These are phyloP conservation scores for Pseudomyrmex dendroicus DNA, from an alignment of 1,140 invertebrate species.

Conservation along the genomic window DNA sequence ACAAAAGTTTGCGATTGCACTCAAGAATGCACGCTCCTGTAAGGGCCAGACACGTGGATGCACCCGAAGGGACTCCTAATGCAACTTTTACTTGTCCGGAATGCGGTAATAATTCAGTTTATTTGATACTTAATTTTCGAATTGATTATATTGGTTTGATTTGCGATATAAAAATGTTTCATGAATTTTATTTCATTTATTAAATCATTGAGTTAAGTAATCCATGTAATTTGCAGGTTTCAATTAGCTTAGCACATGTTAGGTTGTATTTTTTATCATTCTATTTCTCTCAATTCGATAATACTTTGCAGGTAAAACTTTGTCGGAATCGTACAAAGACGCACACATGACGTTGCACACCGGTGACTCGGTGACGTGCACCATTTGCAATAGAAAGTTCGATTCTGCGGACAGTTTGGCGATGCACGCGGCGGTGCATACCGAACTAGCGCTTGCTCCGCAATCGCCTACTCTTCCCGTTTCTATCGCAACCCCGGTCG, in stretches of 20 bases:
- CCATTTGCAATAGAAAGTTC: conserved; percentile 90
- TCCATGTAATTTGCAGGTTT: no score
- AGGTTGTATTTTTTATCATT: no score
- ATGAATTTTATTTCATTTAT: background rate
- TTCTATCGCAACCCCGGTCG: no score
- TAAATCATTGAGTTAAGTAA: background rate
- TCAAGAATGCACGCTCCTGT: conserved; percentile 89
- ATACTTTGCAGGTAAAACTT: conserved; percentile 83
- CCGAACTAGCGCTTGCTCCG: conserved; percentile 67
- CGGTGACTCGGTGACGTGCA: conserved; percentile 85
- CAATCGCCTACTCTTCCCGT: conserved; percentile 63
- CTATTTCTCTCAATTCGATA: background rate
- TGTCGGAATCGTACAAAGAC: conserved; percentile 87
- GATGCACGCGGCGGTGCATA: conserved; percentile 90
- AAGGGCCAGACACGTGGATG: conserved; percentile 86
- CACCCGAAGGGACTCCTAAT: conserved; percentile 83
- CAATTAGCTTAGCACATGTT: no score
- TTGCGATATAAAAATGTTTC: background rate
- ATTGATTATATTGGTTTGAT: conserved; percentile 22
- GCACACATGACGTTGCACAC: conserved; percentile 89
- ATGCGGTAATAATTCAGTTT: conserved; percentile 77
- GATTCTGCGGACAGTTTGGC: conserved; percentile 87
- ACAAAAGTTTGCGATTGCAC: conserved; percentile 89
- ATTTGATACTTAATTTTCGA: background rate
- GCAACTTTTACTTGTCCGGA: conserved; percentile 81